Conservation (phyloP, 2,797 vertebrate genomes). For the Steatocranus sp. region DNA sequence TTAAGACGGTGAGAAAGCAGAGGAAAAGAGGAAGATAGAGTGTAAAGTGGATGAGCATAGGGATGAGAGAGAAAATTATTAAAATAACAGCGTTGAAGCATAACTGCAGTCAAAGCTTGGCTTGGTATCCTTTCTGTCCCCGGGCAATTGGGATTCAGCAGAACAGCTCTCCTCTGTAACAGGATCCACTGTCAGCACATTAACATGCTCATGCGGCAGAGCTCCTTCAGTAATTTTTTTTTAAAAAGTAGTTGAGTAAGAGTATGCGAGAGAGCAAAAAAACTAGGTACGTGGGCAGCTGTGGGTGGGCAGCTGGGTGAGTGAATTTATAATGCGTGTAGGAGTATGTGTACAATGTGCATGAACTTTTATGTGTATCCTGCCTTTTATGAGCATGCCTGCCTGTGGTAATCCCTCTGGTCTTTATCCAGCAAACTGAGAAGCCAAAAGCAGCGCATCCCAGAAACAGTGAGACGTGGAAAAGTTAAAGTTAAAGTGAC, state of each 20-base stretch:
- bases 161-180: slow-evolving; percentile 34
- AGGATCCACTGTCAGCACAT: slow-evolving; percentile 54
- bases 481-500: background rate
- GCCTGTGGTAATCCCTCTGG: background rate
- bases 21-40: slow-evolving; percentile 1
- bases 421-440: slow-evolving; percentile 5
- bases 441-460: background rate
- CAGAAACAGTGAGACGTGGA: background rate
- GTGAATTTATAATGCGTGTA: slow-evolving; percentile 22
- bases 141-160: slow-evolving; percentile 44
- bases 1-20: slow-evolving; percentile 19
- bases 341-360: slow-evolving; percentile 10
- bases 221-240: slow-evolving; percentile 18
- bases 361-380: slow-evolving; percentile 3
- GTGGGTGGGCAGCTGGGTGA: slow-evolving; percentile 22
- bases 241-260: background rate
- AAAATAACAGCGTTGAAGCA: slow-evolving; percentile 33
- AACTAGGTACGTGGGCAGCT: slow-evolving; percentile 10
- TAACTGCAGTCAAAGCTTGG: slow-evolving; percentile 50
- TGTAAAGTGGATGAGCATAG: slow-evolving; percentile 33
- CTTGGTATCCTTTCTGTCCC: slow-evolving; percentile 46
- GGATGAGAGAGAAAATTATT: slow-evolving; percentile 42
- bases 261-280: slow-evolving; percentile 18
- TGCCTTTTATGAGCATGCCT: background rate
- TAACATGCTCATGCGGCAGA: slow-evolving; percentile 57